phyloP scores from a whole-genome alignment of 2,888 invertebrate species.

The Rhaphigaster nebulosa region DNA sequence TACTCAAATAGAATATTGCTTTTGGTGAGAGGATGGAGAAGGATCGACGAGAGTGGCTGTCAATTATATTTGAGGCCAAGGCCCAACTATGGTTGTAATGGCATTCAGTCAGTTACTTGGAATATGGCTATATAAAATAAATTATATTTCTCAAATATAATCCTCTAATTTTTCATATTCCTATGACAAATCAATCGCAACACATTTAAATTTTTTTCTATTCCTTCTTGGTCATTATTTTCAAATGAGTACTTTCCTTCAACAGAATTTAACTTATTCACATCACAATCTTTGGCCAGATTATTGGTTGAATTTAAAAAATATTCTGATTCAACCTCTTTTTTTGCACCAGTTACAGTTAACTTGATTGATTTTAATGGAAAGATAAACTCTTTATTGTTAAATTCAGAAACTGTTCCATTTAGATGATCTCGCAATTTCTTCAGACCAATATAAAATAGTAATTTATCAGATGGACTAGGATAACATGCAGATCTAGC shows the following conservation, averaged over 20 bases:
- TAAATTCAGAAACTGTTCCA: slow-evolving; percentile 85
- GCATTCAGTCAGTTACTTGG: no score
- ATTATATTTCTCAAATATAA: no score
- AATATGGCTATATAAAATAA: no score
- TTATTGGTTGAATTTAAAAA: not conserved
- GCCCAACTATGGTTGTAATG: no score
- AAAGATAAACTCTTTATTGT: slow-evolving; percentile 90
- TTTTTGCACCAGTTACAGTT: no score
- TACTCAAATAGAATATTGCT: no score
- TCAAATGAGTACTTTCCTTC: not conserved
- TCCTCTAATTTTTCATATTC: not conserved
- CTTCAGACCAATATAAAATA: slow-evolving; percentile 95
- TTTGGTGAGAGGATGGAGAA: no score
- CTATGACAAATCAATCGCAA: slow-evolving; percentile 23
- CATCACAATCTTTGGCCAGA: not conserved
- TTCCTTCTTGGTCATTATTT: slow-evolving; percentile 72
- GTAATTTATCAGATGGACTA: slow-evolving; percentile 96
- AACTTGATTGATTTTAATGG: not conserved
- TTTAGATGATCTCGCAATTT: slow-evolving; percentile 95
- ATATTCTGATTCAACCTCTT: slow-evolving; percentile 5
- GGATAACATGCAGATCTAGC: slow-evolving; percentile 97
- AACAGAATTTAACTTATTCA: not conserved
- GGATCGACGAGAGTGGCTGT: no score
- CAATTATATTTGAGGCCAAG: no score
- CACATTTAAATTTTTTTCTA: not conserved